phyloP scores from a whole-genome alignment of 1,140 invertebrate species.

The Andrena cerasifolii region DNA sequence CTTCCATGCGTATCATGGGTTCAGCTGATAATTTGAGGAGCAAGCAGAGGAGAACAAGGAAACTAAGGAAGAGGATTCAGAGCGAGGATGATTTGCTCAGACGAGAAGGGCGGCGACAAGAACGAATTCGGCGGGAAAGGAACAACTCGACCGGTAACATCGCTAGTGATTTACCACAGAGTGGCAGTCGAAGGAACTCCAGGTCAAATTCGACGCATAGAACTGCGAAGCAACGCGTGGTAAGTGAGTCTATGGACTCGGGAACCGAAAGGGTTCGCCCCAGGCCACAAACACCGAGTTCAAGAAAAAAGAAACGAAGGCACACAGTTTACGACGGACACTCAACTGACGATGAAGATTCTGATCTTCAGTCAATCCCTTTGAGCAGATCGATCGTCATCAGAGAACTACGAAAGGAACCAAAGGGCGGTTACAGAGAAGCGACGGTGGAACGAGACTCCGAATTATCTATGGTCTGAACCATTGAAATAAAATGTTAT shows the following conservation, averaged over 20 bases:
- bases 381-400: constrained; percentile 61
- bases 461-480: constrained; percentile 13
- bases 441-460: constrained; percentile 44
- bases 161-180: background rate
- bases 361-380: constrained; percentile 62
- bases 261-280: constrained; percentile 56
- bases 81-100: constrained; percentile 77
- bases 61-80: constrained; percentile 67
- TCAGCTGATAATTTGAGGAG: constrained; percentile 75
- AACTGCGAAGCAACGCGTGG: constrained; percentile 19
- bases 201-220: background rate
- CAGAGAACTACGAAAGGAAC: constrained; percentile 68
- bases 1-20: constrained; percentile 60
- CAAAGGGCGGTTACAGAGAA: constrained; percentile 65
- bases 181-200: constrained; percentile 26
- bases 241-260: constrained; percentile 51
- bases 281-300: constrained; percentile 69
- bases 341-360: constrained; percentile 80
- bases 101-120: constrained; percentile 69
- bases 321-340: constrained; percentile 51
- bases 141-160: constrained; percentile 45
- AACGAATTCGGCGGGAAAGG: constrained; percentile 54
- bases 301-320: constrained; percentile 65
- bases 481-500: constrained; percentile 7
- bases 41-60: constrained; percentile 70